Evolutionary conservation across 1,140 invertebrate genomes (phyloP).

Genomic region (Drosophila subpulchrella): DNA sequence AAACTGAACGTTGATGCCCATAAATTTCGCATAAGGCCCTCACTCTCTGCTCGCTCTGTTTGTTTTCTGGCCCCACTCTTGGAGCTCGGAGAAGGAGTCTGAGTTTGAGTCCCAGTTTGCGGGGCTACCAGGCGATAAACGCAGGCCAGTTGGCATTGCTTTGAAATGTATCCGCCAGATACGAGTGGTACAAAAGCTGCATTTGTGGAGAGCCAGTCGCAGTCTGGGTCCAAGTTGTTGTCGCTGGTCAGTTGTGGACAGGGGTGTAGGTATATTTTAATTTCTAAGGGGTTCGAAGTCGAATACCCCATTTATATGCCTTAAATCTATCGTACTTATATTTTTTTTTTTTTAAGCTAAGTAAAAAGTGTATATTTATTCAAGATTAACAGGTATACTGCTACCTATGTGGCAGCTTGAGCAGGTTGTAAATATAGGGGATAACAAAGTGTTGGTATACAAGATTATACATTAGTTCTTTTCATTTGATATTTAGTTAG

Average conservation of each 20-base stretch:
- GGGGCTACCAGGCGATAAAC: constrained; percentile 75
- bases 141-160: constrained; percentile 66
- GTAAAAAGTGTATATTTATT: too few species aligned
- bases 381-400: too few species aligned
- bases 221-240: constrained; percentile 20
- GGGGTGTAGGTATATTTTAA: not conserved
- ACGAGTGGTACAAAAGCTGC: constrained; percentile 51
- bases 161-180: constrained; percentile 80
- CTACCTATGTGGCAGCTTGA: too few species aligned
- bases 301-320: not conserved
- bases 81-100: not conserved
- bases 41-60: constrained; percentile 25
- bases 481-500: too few species aligned
- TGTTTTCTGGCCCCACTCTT: constrained; percentile 26
- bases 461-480: too few species aligned
- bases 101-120: constrained; percentile 21
- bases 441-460: too few species aligned
- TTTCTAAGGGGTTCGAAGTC: not conserved
- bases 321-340: not conserved
- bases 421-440: too few species aligned
- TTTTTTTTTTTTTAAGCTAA: not conserved
- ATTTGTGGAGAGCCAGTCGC: constrained; percentile 50
- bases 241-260: constrained; percentile 30
- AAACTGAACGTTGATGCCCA: constrained; percentile 80
- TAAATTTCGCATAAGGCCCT: constrained; percentile 74